A percentile compares a stretch with the other conserved stretches of the same genome.
phyloP scores from a whole-genome alignment of 2,888 invertebrate genomes.

The Subacronicta megacephala region DNA sequence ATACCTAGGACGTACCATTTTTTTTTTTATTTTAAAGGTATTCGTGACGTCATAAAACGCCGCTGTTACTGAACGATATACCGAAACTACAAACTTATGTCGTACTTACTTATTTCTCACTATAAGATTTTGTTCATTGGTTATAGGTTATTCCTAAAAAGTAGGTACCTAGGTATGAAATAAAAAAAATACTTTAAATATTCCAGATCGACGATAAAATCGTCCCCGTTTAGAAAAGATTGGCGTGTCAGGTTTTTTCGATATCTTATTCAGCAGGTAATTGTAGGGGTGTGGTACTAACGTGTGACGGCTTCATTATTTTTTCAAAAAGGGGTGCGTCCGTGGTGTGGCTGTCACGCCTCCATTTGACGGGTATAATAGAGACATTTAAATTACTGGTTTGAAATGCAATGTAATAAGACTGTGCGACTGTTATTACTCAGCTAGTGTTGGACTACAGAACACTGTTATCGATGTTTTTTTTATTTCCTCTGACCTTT shows the following conservation, averaged over 20 bases:
- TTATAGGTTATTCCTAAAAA: no score
- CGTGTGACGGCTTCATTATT: conserved; percentile 76
- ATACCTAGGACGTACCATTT: no score
- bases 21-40: no score
- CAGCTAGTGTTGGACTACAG: conserved; percentile 55
- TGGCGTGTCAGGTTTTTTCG: conserved; percentile 50
- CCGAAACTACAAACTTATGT: no score
- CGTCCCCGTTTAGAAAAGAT: conserved; percentile 22
- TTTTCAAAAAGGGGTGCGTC: conserved; percentile 67
- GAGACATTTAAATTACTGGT: conserved; percentile 79
- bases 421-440: conserved; percentile 38
- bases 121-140: no score
- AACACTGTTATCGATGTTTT: conserved; percentile 37
- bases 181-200: no score
- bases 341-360: conserved; percentile 68
- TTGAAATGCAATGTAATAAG: conserved; percentile 62
- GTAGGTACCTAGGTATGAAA: no score
- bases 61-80: no score
- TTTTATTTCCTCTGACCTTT: conserved; percentile 2
- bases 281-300: conserved; percentile 53
- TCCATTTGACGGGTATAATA: conserved; percentile 75
- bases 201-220: conserved; percentile 15
- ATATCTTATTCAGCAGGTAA: conserved; percentile 65
- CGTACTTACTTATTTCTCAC: no score
- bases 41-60: no score